Base-by-base conservation (phyloP, 2,113 vertebrate species). In the Chloebia gouldiae region DNA sequence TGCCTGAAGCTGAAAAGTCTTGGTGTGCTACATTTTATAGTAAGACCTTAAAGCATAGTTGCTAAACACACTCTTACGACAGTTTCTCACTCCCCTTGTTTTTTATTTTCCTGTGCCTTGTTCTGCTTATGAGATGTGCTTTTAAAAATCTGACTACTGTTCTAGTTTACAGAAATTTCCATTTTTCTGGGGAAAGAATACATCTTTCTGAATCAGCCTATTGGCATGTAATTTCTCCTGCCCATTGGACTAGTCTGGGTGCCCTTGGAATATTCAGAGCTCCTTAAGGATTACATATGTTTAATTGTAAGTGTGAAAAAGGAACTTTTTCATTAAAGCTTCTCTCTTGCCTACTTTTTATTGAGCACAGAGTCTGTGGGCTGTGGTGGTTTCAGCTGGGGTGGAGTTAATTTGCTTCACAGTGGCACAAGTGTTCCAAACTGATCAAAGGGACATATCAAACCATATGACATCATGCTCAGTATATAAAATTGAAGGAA, bases 131-230 rank as follows among this genome's bases (percentile, higher is more conserved):
- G 69, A 70, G 10, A 14, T n/a, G 25, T 61, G 21, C 30, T 73
- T 83, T 75, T 73, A 28, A 0, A 89, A 90, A 73, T 66, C 35
- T 0, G 0, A 22, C 40, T 44, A 31, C 31, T 6, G 1, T 57
- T 79, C 49, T 50, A 71, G 13, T 20, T 90, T 89, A 56, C 88
- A 87, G 70, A 75, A 88, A 90, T 88, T 83, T 31, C 61, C 15
- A 35, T 72, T 69, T 90, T 93, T 92, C 42, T 12, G 3, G 44
- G 12, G 37, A 81, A 90, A 65, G 8, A 49, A 65, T 49, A 20
- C 9, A 37, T 56, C 49, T 60, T 95, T 92, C 49, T 78, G 45
- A 92, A 70, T 81, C 45, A 2, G 2, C n/a, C 30, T 66, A 5
- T 33, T 76, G 50, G 13, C 44, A 75, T 27, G 56, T 61, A 59